A percentile compares a stretch with the other conserved stretches of the same genome.
phyloP scores from a whole-genome alignment of 2,797 vertebrate species.

The Urophycis tenuis region DNA sequence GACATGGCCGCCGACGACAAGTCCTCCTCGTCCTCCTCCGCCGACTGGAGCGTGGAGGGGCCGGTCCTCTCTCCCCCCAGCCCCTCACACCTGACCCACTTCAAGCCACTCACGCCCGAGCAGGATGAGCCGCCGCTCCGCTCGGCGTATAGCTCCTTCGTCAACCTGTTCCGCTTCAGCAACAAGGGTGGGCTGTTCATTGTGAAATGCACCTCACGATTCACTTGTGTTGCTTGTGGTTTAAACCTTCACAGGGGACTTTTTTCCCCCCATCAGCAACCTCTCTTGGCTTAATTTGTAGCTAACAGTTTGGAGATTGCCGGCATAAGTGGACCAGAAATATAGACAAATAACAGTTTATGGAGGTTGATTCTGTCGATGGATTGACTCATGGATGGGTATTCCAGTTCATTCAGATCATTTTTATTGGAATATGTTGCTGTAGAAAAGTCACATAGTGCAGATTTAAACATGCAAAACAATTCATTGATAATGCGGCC shows the following conservation, averaged over 20 bases:
- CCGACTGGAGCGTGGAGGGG: conserved; percentile 76
- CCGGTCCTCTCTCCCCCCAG: conserved; percentile 76
- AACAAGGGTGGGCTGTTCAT: conserved; percentile 90
- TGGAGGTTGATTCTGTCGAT: too few relatives aligned
- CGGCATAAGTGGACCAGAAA: background rate
- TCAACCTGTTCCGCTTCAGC: conserved; percentile 95
- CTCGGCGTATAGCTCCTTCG: conserved; percentile 97
- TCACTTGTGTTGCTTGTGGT: background rate
- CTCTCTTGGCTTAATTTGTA: background rate
- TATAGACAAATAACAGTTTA: background rate
- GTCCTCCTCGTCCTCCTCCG: conserved; percentile 75
- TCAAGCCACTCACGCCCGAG: conserved; percentile 95
- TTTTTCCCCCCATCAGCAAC: background rate
- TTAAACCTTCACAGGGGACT: background rate
- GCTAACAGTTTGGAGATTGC: background rate
- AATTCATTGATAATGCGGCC: too few relatives aligned
- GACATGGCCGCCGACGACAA: conserved; percentile 94
- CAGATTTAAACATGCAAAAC: background rate
- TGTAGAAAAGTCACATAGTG: background rate
- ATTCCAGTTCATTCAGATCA: too few relatives aligned
- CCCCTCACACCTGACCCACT: conserved; percentile 94
- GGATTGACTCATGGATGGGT: background rate
- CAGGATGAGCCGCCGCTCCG: conserved; percentile 95
- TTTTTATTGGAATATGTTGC: background rate
- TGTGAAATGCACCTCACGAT: background rate